A percentile compares a stretch with the other conserved stretches of the same genome.
Evolutionary conservation across 2,888 invertebrate species (phyloP).

Genomic region (Mycalesis mineus): DNA sequence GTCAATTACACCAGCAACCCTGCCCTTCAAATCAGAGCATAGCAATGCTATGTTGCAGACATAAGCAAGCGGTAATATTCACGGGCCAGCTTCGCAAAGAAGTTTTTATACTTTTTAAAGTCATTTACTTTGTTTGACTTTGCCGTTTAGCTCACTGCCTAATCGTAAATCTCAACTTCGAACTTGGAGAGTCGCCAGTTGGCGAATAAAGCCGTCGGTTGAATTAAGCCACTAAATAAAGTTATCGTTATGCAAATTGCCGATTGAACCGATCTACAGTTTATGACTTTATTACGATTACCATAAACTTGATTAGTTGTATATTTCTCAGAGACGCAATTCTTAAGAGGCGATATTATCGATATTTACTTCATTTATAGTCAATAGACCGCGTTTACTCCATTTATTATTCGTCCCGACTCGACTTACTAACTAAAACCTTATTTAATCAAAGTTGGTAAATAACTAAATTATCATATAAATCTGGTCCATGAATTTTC

Average conservation of each 20-base stretch:
- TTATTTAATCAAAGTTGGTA: not conserved
- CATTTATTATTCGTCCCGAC: not conserved
- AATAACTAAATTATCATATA: not conserved
- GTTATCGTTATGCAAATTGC: slow-evolving; percentile 11
- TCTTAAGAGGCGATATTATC: not conserved
- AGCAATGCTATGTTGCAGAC: too few relatives aligned
- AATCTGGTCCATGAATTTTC: not conserved
- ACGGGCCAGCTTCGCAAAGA: too few relatives aligned
- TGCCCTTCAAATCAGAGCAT: too few relatives aligned
- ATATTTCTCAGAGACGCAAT: slow-evolving; percentile 3
- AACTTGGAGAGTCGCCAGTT: slow-evolving; percentile 8
- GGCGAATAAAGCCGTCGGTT: not conserved
- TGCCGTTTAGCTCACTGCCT: too few relatives aligned
- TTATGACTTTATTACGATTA: slow-evolving; percentile 10
- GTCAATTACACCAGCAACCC: too few relatives aligned
- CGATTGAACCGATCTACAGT: slow-evolving; percentile 1
- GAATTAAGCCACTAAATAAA: slow-evolving; percentile 10
- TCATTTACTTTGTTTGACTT: too few relatives aligned
- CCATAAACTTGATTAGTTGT: slow-evolving; percentile 10
- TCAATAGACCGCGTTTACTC: not conserved
- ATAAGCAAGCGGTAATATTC: too few relatives aligned
- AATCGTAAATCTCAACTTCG: not conserved
- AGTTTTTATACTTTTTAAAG: too few relatives aligned
- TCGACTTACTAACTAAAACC: not conserved
- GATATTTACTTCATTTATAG: not conserved